Evolutionary conservation across 1,140 invertebrate species (phyloP), one percentile per base, ranked within the genome.

Genomic region (Drosophila pallidifrons): DNA sequence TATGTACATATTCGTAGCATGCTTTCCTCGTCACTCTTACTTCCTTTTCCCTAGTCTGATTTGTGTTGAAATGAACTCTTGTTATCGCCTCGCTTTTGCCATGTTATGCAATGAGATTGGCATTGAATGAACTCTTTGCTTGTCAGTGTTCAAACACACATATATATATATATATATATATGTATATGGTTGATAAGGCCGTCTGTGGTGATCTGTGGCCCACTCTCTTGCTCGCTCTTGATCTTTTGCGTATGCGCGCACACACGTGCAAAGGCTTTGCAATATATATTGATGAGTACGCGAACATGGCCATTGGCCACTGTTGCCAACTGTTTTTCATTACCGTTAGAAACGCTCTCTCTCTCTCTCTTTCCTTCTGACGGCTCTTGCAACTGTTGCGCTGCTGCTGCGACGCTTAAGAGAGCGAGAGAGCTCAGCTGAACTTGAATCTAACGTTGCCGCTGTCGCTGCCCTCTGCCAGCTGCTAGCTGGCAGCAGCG

Each of bases 91-190:
- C n/a, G 65, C 58, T 41, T 57, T 41, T n/a, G 7, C 35, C 8
- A 38, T 66, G 77, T 83, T 83, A 83, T 85, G 81, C 81, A 83
- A 83, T 68, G 25, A 7, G 30, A 65, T 71, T 76, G 81, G 73
- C 81, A 83, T 78, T 82, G 79, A 82, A 77, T 85, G 81, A 83
- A 83, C 76, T 83, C 58, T 75, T 59, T 10, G 30, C 41, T 25
- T 46, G 57, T 74, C 65, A 45, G 15, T 51, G 55, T 6, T 51
- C 20, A 51, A 20, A 63, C 16, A 72, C 16, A 57, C 15, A 32
- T 28, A 60, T 20, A 49, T n/a, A 11, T 8, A 41, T 20, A 38
- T 41, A n/a, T 15, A 47, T 5, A 16, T 15, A 16, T 13, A 15
- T 58, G 8, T 58, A 4, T 47, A 15, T 51, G 30, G 35, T 32